Base-by-base conservation (phyloP, 2,797 vertebrate species). In the Schizopygopsis pylzovi region DNA sequence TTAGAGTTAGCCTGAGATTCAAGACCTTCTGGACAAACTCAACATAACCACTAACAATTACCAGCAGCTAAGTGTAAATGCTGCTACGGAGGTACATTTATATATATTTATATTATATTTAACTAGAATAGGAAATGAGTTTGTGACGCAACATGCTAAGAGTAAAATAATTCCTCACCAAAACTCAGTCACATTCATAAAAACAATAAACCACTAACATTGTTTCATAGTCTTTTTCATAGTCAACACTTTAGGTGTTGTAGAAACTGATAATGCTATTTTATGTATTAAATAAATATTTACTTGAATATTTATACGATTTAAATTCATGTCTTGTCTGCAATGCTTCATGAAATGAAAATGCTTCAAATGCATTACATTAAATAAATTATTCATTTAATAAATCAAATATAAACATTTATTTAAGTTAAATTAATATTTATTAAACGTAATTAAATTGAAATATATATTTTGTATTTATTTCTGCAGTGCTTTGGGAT, bases 1-100 rank as follows among this genome's bases (percentile, higher is more conserved):
- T 94, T 95, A 0, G 95, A 96, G 67, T 81, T 95, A 28, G 56
- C 0, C 0, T 0, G 94, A 95, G 81, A 90, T 96, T 77, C 76
- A 71, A 10, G 83, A 90, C 86, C 82, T 95, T 77, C 52, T 94
- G 0, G 18, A 88, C 37, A 91, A 87, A 72, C 93, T 96, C 73
- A 94, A 93, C 79, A 79, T 6, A 56, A 92, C 88, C 77, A 90
- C 83, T 0, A 0, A 0, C n/a, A 52, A 0, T 16, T 39, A 93
- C 82, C 86, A 89, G 75, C 70, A 0, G 0, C 90, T 94, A 8
- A 81, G 67, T 5, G 15, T 0, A 0, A 3, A 65, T 4, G 82
- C 91, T 1, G 7, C n/a, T 0, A 0, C 68, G 28, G 73, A 93
- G 93, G 95, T 96, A 73, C 77, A 12, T 52, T 76, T 4, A 49